Base-by-base conservation (phyloP, 2,797 vertebrate genomes). In the Darevskia nairensis region DNA sequence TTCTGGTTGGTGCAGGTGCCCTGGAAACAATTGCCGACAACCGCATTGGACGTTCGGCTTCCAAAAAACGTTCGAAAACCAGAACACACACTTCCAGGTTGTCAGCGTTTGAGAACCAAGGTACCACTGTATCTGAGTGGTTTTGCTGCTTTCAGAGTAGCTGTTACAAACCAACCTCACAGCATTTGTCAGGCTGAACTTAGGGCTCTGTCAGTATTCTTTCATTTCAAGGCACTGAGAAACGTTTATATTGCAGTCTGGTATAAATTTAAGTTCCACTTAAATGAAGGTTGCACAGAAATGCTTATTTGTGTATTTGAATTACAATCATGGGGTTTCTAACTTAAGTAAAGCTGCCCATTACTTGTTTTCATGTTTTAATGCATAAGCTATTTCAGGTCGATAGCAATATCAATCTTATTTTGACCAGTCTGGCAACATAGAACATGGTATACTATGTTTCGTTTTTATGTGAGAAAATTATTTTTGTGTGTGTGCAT, bases 321-420 rank as follows among this genome's bases (percentile, higher is more conserved):
- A 23, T 81, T 80, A 39, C 25, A 68, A 5, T 80, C 61, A 61
- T 81, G n/a, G 29, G 32, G 19, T 2, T 2, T 71, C 0, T 76
- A 71, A 69, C 25, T 66, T 80, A 11, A 2, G 23, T 89, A 35
- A 3, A 71, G 89, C 86, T 90, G 7, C 66, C 89, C 27, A 76
- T 19, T 89, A 10, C 1, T 90, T 86, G 21, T 7, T 78, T 87
- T 59, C 50, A 86, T 44, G 27, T 93, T 39, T 91, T 85, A 79
- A 83, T 82, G 6, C 71, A 23, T 50, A 81, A 80, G 5, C 55
- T 50, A 66, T 74, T 88, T 74, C 32, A 80, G 10, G n/a, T 23
- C 41, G 3, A 29, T 80, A 61, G 6, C 39, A 35, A 21, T 19
- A 46, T 76, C 50, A 17, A 11, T 66, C 21, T 35, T 55, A 10